These are phyloP conservation scores for Loris lydekkerianus DNA, from an alignment of 2,797 vertebrate genomes.

Conservation along the genomic window DNA sequence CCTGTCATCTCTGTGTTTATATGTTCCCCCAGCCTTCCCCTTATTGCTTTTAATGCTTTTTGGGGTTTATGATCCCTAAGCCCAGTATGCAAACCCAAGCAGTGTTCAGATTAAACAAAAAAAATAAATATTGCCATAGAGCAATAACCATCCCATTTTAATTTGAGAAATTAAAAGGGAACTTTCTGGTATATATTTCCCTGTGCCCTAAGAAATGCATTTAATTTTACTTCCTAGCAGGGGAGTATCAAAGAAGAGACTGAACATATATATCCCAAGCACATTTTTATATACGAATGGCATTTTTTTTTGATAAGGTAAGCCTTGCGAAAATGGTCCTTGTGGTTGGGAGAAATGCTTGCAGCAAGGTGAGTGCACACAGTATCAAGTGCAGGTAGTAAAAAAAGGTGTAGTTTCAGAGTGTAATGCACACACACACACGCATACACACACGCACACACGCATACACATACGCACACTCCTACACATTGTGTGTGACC, in stretches of 20 bases:
- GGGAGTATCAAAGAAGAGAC: slow-evolving; percentile 43
- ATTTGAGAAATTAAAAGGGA: slow-evolving; percentile 57
- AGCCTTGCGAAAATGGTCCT: background rate
- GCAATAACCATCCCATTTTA: background rate
- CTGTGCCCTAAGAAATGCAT: background rate
- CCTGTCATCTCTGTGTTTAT: slow-evolving; percentile 80
- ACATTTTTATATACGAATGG: slow-evolving; percentile 24
- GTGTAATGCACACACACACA: background rate
- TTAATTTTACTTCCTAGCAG: slow-evolving; percentile 47
- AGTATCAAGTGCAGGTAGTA: background rate
- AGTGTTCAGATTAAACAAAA: slow-evolving; percentile 40
- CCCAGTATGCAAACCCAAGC: slow-evolving; percentile 54
- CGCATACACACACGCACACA: no score
- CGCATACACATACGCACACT: background rate
- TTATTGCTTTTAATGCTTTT: slow-evolving; percentile 62
- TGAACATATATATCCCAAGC: background rate
- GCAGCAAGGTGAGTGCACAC: background rate
- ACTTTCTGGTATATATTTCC: slow-evolving; percentile 12
- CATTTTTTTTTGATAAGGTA: slow-evolving; percentile 16
- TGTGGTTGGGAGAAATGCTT: background rate
- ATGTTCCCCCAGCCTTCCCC: background rate
- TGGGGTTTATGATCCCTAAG: slow-evolving; percentile 15
- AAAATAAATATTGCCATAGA: background rate
- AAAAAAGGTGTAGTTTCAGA: background rate
- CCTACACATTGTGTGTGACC: background rate